These are phyloP conservation scores for Stegostoma tigrinum DNA, from an alignment of 2,113 vertebrate species.

Conservation along the genomic window DNA sequence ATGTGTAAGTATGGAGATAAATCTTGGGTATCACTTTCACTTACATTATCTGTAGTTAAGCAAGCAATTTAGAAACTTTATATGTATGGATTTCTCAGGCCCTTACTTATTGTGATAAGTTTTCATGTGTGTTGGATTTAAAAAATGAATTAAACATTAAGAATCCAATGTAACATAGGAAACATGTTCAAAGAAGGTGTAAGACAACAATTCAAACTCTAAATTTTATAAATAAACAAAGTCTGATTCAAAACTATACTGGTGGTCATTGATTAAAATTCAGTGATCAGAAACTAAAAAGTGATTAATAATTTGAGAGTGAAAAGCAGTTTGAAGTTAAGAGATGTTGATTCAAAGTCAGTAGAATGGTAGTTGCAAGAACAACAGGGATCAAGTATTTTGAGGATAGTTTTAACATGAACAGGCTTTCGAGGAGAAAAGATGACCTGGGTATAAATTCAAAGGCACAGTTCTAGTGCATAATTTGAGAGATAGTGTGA, in stretches of 20 bases:
- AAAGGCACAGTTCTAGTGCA: not conserved
- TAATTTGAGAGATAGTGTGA: not conserved
- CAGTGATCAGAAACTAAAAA: not conserved
- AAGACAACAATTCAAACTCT: not conserved
- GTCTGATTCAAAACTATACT: not conserved
- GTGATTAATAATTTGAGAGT: not conserved
- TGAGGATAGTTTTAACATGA: not conserved
- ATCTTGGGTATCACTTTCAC: not conserved
- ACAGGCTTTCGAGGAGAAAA: not conserved
- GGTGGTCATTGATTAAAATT: not conserved
- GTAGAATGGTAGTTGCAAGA: not conserved
- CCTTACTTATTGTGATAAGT: not conserved
- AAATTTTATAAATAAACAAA: not conserved
- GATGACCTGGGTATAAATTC: not conserved
- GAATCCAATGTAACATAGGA: not conserved
- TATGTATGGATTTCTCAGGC: not conserved
- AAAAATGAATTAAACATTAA: not conserved
- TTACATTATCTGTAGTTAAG: not conserved
- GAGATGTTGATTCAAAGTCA: not conserved
- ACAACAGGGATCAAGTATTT: not conserved
- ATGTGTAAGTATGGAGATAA: not conserved
- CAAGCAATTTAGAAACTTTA: not conserved
- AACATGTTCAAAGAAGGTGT: not conserved
- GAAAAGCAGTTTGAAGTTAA: not conserved
- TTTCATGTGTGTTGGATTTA: not conserved